Evolutionary conservation across 2,113 vertebrate genomes (phyloP), one percentile per base, ranked within the genome.

Genomic region (Stomatorhinus ivindoensis): DNA sequence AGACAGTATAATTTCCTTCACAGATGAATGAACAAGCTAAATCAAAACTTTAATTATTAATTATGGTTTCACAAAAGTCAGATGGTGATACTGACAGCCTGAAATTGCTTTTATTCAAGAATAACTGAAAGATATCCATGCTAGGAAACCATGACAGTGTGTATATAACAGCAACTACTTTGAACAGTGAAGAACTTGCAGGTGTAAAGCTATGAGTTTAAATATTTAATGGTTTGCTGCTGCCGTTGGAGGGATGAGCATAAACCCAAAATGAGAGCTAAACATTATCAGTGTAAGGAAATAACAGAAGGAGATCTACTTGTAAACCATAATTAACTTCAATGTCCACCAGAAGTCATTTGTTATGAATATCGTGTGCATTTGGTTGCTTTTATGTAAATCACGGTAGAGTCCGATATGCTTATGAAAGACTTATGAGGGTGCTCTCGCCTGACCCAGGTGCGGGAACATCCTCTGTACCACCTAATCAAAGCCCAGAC

Each of bases 401-500:
- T 76, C 27, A 76, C 5, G 31, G 35, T 19, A 35, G 35, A 76
- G 69, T 8, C 3, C 5, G 4, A 80, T 76, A 39, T 42, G 17
- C 4, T 80, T 80, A 80, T 2, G 31, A 35, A 3, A 80, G 10
- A 42, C 35, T 17, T 4, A n/a, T 83, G 39, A 44, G n/a, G n/a
- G 46, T 13, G 8, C 27, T 87, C 15, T 89, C 46, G 86, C 44
- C n/a, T 11, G 91, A 88, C 90, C 87, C 91, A 99, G 98, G 95
- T 99, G 90, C 96, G 97, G 91, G 97, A 98, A 58, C 96, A 97
- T 92, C 98, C 98, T 65, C 55, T 98, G 86, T 99, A 99, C 95
- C 98, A 99, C 92, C 95, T 99, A 93, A 97, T 99, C 91, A 98
- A 97, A 94, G 98, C 98, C 55, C 97, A 97, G 93, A 95, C 96